These are phyloP conservation scores for Ambastaia sidthimunki DNA, from an alignment of 2,797 vertebrate genomes.

Conservation along the genomic window DNA sequence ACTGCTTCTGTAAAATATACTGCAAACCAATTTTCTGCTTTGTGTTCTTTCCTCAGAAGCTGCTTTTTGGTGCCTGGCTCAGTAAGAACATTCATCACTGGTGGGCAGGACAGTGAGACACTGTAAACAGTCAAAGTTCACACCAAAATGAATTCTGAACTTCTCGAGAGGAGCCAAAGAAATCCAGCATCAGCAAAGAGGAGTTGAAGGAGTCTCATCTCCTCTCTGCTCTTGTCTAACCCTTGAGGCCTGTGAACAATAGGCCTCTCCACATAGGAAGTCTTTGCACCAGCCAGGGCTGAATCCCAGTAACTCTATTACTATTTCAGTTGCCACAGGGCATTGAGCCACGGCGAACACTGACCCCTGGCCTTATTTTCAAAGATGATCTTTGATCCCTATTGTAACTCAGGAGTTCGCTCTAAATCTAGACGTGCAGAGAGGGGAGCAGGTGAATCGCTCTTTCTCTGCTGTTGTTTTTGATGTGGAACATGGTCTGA, in stretches of 20 bases:
- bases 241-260: constrained; percentile 44
- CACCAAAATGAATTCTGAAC: constrained; percentile 29
- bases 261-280: constrained; percentile 30
- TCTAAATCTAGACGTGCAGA: constrained; percentile 24
- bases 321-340: constrained; percentile 58
- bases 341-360: constrained; percentile 52
- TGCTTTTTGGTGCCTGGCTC: constrained; percentile 37
- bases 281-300: constrained; percentile 36
- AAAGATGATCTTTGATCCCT: constrained; percentile 59
- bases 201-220: constrained; percentile 28
- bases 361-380: constrained; percentile 58
- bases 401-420: constrained; percentile 27
- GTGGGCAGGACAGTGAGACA: constrained; percentile 31
- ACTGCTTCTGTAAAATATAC: constrained; percentile 33
- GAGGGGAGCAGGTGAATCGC: constrained; percentile 30
- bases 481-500: constrained; percentile 38
- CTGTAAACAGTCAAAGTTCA: constrained; percentile 37
- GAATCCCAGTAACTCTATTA: constrained; percentile 54
- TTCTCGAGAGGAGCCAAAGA: constrained; percentile 34
- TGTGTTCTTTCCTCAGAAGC: constrained; percentile 44
- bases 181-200: constrained; percentile 42
- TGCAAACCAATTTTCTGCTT: constrained; percentile 37
- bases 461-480: constrained; percentile 35
- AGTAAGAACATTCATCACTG: constrained; percentile 39
- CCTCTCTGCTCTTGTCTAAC: constrained; percentile 26